A percentile compares a stretch with the other conserved stretches of the same genome.
phyloP scores from a whole-genome alignment of 2,113 vertebrate genomes.

The Syngnathus typhle region DNA sequence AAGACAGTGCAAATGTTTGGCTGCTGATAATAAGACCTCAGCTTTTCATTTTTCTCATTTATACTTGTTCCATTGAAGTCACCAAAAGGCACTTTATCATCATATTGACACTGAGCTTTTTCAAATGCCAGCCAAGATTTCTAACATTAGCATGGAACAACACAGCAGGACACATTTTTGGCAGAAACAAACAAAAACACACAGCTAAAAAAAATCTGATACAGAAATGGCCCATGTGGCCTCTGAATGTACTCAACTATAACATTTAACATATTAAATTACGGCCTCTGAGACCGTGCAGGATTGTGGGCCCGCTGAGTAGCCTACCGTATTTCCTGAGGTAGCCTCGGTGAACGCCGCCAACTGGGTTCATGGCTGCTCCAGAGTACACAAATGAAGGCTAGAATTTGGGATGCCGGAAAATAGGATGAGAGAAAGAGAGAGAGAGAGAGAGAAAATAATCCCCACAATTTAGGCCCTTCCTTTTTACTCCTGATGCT shows the following conservation, averaged over 20 bases:
- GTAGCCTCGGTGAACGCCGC: slow-evolving; percentile 71
- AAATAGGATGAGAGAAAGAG: slow-evolving; percentile 38
- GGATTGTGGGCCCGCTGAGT: neutral
- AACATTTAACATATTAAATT: neutral
- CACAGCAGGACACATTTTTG: too few relatives aligned
- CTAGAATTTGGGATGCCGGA: slow-evolving; percentile 26
- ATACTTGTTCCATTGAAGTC: neutral
- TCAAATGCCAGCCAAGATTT: neutral
- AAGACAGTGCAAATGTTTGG: too few relatives aligned
- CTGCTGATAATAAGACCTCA: too few relatives aligned
- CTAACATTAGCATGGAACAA: too few relatives aligned
- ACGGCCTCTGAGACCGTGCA: neutral
- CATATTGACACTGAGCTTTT: neutral
- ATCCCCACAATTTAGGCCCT: slow-evolving; percentile 59
- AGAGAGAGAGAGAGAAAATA: slow-evolving; percentile 43
- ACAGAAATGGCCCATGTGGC: neutral
- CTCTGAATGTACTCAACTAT: neutral
- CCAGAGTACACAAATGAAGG: slow-evolving; percentile 27
- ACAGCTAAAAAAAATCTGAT: neutral
- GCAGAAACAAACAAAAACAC: neutral
- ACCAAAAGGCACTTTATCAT: neutral
- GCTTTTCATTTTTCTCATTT: too few relatives aligned
- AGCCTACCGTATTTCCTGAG: slow-evolving; percentile 77
- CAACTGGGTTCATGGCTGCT: slow-evolving; percentile 40
- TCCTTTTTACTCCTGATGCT: slow-evolving; percentile 24